phyloP scores from a whole-genome alignment of 2,888 invertebrate species.

The Exephanes ischioxanthus region DNA sequence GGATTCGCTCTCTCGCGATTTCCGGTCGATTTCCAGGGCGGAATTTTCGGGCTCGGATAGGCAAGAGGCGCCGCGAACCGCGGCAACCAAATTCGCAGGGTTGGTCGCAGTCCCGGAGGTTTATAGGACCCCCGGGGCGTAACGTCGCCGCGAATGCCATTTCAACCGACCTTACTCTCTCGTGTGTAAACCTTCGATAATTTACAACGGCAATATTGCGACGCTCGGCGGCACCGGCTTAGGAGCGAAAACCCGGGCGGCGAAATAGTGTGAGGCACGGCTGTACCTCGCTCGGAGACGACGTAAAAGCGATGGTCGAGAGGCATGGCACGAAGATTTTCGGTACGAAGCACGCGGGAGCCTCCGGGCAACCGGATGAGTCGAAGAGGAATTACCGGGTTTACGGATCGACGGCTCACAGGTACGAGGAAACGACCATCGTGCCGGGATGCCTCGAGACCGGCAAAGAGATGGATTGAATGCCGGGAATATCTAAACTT shows the following conservation, averaged over 20 bases:
- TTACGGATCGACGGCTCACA: neutral
- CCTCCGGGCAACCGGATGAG: neutral
- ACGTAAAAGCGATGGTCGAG: neutral
- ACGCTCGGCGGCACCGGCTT: neutral
- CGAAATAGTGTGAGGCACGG: neutral
- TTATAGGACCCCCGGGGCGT: slow-evolving; percentile 12
- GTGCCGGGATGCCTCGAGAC: neutral
- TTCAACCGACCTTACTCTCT: slow-evolving; percentile 27
- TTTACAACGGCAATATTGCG: slow-evolving; percentile 50
- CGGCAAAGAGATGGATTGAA: slow-evolving; percentile 3
- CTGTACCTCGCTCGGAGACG: neutral
- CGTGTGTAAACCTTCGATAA: slow-evolving; percentile 43
- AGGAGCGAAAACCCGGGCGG: neutral
- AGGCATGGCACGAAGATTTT: neutral
- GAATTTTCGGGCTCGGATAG: slow-evolving; percentile 7
- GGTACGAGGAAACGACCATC: neutral
- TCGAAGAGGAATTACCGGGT: neutral
- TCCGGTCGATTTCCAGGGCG: slow-evolving; percentile 13
- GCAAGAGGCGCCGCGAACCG: neutral
- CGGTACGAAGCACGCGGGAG: neutral
- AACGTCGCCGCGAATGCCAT: slow-evolving; percentile 22
- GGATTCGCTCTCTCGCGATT: neutral
- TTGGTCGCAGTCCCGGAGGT: neutral
- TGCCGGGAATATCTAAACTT: slow-evolving; percentile 25
- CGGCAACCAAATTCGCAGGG: slow-evolving; percentile 7